Evolutionary conservation across 1,140 invertebrate species (phyloP), one percentile per base, ranked within the genome.

Genomic region (Belonocnema kinseyi): DNA sequence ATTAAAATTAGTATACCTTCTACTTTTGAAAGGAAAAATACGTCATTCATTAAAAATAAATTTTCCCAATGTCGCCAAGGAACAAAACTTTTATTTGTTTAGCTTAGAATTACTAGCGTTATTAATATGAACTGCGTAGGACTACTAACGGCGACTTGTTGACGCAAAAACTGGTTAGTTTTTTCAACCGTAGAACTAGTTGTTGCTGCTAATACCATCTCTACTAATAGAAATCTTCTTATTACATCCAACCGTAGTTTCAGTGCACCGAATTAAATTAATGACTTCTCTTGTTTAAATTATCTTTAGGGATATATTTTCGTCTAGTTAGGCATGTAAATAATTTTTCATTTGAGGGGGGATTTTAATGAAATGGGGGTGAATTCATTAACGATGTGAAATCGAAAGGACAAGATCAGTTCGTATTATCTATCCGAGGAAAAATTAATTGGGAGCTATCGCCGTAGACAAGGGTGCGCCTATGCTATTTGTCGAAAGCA

Each of bases 381-480:
- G 13, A n/a, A 66, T n/a, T 66, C 16, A 26, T 6, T 61, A 40
- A 26, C 12, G 58, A 66, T 33, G 13, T 5, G 6, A 66, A 66
- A 66, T 66, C 33, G 2, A 33, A 16, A 13, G 26, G 26, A 66
- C 26, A 66, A 66, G 40, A 87, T 87, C 87, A 87, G 85, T 79
- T 81, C 85, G 80, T 83, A 87, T 87, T 87, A 87, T 85, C 79
- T 83, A 87, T 85, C 82, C 82, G 78, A 85, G 79, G 82, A 85
- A 79, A 83, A 79, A 87, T 87, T 87, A 87, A 87, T 87, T 86
- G 83, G 84, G 78, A 85, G 80, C 74, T 74, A 73, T 75, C 76
- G 78, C 74, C 81, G 84, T 82, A 87, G 87, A 87, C 85, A 82
- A 87, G 78, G 74, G 77, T 74, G 80, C 73, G 76, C 80, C 76